Conservation (phyloP, 2,797 vertebrate species). For the Echeneis naucrates region DNA sequence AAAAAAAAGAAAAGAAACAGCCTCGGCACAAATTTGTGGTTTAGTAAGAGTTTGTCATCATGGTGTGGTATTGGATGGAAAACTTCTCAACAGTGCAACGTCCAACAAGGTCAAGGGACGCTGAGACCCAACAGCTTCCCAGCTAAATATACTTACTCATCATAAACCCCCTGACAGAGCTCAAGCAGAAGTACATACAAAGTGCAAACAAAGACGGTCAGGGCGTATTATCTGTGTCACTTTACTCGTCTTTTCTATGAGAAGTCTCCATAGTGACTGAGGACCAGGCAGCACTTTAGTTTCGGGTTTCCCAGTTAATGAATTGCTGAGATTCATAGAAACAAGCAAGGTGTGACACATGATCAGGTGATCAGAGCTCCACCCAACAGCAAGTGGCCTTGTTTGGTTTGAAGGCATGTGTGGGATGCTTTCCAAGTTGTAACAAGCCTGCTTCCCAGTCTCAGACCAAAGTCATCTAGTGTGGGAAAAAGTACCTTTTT, state of each 20-base stretch:
- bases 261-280: conserved; percentile 9
- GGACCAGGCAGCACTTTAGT: conserved; percentile 13
- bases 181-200: not conserved
- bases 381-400: conserved; percentile 23
- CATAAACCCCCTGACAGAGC: conserved; percentile 20
- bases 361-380: conserved; percentile 48
- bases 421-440: conserved; percentile 43
- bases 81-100: conserved; percentile 36
- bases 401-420: conserved; percentile 13
- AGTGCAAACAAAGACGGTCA: conserved; percentile 49
- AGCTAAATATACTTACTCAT: conserved; percentile 35
- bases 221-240: conserved; percentile 40
- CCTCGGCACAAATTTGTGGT: conserved; percentile 61
- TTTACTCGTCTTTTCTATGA: conserved; percentile 31
- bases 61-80: conserved; percentile 50
- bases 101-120: conserved; percentile 53
- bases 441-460: conserved; percentile 27
- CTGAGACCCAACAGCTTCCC: conserved; percentile 18
- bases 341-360: conserved; percentile 5
- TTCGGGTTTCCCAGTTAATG: conserved; percentile 26
- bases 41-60: conserved; percentile 61
- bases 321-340: conserved; percentile 22
- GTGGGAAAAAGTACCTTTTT: not conserved
- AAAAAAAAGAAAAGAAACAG: conserved; percentile 3
- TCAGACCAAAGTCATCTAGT: not conserved